Percentiles rank a stretch among this genome's conserved stretches.
Conservation (phyloP, 1,140 invertebrate species). For the Cotesia chilonis region DNA sequence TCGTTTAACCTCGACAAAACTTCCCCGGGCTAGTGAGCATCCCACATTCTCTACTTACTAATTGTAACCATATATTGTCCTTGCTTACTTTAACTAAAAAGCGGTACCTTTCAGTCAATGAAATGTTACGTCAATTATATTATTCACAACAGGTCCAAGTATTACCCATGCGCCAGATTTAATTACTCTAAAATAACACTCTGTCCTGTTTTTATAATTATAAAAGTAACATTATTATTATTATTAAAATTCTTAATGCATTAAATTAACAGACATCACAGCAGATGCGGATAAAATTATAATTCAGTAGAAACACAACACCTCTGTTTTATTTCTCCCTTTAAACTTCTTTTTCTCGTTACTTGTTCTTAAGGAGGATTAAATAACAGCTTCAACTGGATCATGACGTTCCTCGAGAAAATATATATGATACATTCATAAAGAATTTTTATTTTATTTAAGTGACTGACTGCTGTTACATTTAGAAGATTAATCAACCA, state of each 20-base stretch:
- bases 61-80: conserved; percentile 14
- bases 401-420: not conserved
- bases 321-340: conserved; percentile 51
- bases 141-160: too few relatives aligned
- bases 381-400: not conserved
- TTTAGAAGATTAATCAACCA: too few relatives aligned
- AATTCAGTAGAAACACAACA: conserved; percentile 57
- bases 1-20: conserved; percentile 48
- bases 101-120: too few relatives aligned
- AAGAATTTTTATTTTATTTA: not conserved
- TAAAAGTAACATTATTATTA: not conserved
- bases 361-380: not conserved
- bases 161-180: not conserved
- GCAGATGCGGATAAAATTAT: conserved; percentile 37
- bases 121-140: too few relatives aligned
- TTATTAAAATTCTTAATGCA: too few relatives aligned
- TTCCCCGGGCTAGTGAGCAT: conserved; percentile 29
- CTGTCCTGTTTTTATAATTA: too few relatives aligned
- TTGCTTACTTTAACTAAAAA: not conserved
- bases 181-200: too few relatives aligned
- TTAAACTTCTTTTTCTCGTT: conserved; percentile 1
- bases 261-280: not conserved
- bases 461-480: not conserved
- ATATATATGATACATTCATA: conserved; percentile 9
- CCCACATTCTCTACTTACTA: conserved; percentile 24